Evolutionary conservation across 1,140 invertebrate genomes (phyloP).

Genomic region (Aphaenogaster floridana): DNA sequence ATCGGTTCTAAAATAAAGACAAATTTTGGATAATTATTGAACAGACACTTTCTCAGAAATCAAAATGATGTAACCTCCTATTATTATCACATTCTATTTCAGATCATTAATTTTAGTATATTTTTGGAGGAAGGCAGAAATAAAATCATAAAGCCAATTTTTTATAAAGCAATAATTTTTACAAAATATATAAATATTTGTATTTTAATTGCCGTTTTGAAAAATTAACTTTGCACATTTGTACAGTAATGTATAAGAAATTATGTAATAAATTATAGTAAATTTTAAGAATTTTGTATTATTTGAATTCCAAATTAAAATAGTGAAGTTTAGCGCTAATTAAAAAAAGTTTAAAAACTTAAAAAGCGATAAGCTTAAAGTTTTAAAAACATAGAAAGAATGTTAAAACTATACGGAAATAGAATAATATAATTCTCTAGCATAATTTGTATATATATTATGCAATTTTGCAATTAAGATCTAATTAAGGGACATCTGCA

Average conservation of each 20-base stretch:
- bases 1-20: background rate
- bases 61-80: background rate
- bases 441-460: background rate
- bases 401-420: background rate
- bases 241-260: background rate
- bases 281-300: background rate
- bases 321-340: no score
- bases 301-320: constrained; percentile 11
- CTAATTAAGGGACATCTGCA: background rate
- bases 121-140: background rate
- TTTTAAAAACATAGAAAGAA: background rate
- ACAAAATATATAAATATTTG: background rate
- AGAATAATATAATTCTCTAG: background rate
- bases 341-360: no score
- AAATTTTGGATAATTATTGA: background rate
- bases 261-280: background rate
- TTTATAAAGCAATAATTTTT: background rate
- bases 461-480: background rate
- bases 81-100: background rate
- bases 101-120: background rate
- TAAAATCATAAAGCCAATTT: background rate
- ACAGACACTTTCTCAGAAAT: background rate
- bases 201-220: background rate
- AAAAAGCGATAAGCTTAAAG: background rate
- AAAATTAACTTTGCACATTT: background rate